Conservation (phyloP, 2,888 invertebrate genomes). For the Pseudococcus viburni region DNA sequence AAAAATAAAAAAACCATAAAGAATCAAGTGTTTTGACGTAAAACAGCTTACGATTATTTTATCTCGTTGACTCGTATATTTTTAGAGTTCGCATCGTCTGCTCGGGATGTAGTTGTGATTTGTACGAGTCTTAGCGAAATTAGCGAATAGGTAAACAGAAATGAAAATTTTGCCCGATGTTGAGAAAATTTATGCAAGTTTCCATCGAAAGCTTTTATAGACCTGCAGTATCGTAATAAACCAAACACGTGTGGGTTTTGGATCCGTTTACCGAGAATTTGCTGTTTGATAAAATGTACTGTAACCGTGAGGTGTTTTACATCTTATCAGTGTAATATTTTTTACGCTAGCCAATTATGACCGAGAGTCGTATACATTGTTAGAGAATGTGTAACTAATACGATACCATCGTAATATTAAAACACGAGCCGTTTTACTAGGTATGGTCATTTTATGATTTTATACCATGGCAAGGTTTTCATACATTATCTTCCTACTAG, state of each 20-base stretch:
- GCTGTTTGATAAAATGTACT: neutral
- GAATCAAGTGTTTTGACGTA: constrained; percentile 58
- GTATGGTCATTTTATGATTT: neutral
- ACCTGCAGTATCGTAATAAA: neutral
- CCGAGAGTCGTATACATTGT: neutral
- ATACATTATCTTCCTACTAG: too few relatives aligned
- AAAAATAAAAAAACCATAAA: constrained; percentile 60
- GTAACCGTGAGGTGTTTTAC: neutral
- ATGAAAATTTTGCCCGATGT: constrained; percentile 13
- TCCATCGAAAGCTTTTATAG: neutral
- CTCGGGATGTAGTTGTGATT: neutral
- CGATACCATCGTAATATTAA: too few relatives aligned
- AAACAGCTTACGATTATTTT: constrained; percentile 56
- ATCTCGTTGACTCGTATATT: constrained; percentile 57
- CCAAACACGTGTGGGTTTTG: constrained; percentile 1
- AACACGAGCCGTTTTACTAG: neutral
- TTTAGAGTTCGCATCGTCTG: constrained; percentile 3
- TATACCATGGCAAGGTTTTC: neutral
- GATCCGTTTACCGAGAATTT: neutral
- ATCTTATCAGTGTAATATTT: neutral
- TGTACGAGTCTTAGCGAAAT: constrained; percentile 39
- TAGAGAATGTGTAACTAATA: neutral
- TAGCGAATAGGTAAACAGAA: constrained; percentile 6
- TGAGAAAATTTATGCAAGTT: neutral
- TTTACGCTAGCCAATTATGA: neutral